A percentile compares a stretch with the other conserved stretches of the same genome.
These are phyloP conservation scores for Panonychus citri DNA, from an alignment of 1,140 invertebrate species.

Conservation along the genomic window DNA sequence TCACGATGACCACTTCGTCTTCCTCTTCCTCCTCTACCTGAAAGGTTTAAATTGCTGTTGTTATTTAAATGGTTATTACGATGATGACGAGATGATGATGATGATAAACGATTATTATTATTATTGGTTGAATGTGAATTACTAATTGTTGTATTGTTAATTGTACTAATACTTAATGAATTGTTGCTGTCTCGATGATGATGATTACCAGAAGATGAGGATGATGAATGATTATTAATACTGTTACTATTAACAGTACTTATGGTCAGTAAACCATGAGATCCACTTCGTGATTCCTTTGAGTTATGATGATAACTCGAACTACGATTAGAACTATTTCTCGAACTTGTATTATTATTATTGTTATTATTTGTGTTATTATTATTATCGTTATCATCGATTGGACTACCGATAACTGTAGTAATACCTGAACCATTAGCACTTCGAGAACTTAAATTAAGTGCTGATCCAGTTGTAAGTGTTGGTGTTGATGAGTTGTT, in stretches of 20 bases:
- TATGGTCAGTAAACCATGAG: too few species aligned
- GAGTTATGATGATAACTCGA: too few species aligned
- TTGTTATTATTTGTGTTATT: not conserved
- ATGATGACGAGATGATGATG: too few species aligned
- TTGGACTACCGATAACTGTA: not conserved
- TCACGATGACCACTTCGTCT: conserved; percentile 6
- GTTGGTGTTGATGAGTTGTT: not conserved
- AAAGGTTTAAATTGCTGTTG: too few species aligned
- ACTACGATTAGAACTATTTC: too few species aligned
- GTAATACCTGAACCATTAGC: not conserved
- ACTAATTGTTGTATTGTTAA: not conserved
- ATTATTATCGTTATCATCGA: not conserved
- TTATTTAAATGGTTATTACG: too few species aligned
- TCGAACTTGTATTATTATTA: not conserved
- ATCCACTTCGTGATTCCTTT: not conserved
- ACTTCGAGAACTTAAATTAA: not conserved
- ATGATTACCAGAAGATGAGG: not conserved
- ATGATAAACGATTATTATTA: not conserved
- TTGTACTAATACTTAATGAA: not conserved
- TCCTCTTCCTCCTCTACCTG: too few species aligned
- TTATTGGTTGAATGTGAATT: not conserved
- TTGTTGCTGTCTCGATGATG: not conserved
- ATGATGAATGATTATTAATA: too few species aligned
- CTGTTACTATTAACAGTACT: too few species aligned
- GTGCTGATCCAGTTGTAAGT: not conserved